phyloP scores from a whole-genome alignment of 92 coral and sea anemone species.

The Plumapathes pennacea region DNA sequence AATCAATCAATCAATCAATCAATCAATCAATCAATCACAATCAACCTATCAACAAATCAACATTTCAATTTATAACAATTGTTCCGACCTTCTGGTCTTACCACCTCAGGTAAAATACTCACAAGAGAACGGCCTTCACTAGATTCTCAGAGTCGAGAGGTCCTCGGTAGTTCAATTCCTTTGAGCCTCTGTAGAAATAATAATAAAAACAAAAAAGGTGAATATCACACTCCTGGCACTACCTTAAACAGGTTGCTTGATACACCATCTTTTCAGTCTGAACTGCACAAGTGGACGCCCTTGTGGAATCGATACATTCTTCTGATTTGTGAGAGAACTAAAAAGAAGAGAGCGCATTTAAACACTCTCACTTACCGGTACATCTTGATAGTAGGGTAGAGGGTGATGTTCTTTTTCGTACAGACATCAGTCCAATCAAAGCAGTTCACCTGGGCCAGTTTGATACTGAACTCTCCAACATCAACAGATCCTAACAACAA shows the following conservation, averaged over 20 bases:
- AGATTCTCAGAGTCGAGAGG: conserved; percentile 64
- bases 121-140: conserved; percentile 70
- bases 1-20: too few species aligned
- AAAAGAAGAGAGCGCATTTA: too few species aligned
- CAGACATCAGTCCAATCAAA: conserved; percentile 98
- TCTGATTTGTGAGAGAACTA: too few species aligned
- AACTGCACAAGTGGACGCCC: too few species aligned
- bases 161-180: conserved; percentile 59
- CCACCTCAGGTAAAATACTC: conserved; percentile 42
- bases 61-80: too few species aligned
- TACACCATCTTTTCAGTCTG: too few species aligned
- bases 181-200: conserved; percentile 48
- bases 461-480: conserved; percentile 60
- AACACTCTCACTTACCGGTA: conserved; percentile 86
- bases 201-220: neutral
- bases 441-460: conserved; percentile 84
- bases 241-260: too few species aligned
- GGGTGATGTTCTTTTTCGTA: conserved; percentile 72
- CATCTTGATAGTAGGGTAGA: conserved; percentile 86
- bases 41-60: too few species aligned
- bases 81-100: too few species aligned
- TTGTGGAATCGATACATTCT: too few species aligned
- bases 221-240: neutral
- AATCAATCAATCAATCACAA: too few species aligned
- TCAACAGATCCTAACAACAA: too few species aligned